Evolutionary conservation across 2,113 vertebrate species (phyloP).

Genomic region (Montifringilla adamsi): DNA sequence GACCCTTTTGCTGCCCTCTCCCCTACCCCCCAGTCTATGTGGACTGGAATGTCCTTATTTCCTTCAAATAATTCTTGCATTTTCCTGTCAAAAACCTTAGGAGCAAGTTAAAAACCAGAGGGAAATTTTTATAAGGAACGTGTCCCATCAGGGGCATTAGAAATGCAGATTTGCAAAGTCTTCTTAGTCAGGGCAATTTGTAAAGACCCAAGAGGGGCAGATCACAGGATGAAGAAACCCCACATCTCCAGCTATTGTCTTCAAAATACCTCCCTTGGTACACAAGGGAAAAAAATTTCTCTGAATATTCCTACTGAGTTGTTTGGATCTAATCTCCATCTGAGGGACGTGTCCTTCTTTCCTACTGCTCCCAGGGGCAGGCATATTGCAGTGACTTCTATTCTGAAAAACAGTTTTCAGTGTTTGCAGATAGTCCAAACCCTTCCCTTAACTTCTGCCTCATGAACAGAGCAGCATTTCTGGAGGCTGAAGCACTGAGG

Average conservation of each 20-base stretch:
- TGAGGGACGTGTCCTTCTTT: not conserved
- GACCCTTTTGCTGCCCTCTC: not conserved
- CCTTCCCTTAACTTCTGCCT: not conserved
- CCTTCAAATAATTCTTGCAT: not conserved
- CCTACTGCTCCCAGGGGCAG: not conserved
- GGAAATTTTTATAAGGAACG: not conserved
- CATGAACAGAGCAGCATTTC: not conserved
- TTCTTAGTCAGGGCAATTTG: not conserved
- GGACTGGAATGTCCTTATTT: not conserved
- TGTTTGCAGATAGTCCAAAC: not conserved
- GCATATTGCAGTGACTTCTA: not conserved
- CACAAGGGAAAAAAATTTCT: not conserved
- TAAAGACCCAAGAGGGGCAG: not conserved
- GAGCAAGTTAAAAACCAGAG: not conserved
- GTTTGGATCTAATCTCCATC: not conserved
- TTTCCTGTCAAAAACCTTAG: not conserved
- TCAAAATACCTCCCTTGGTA: not conserved
- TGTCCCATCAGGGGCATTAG: not conserved
- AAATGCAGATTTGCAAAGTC: not conserved
- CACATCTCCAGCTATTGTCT: not conserved
- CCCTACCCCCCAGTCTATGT: not conserved
- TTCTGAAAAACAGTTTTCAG: not conserved
- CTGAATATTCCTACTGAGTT: not conserved
- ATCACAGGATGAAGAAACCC: not conserved
- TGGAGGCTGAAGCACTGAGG: not conserved